Evolutionary conservation across 1,140 invertebrate genomes (phyloP).

Genomic region (Steinernema feltiae): DNA sequence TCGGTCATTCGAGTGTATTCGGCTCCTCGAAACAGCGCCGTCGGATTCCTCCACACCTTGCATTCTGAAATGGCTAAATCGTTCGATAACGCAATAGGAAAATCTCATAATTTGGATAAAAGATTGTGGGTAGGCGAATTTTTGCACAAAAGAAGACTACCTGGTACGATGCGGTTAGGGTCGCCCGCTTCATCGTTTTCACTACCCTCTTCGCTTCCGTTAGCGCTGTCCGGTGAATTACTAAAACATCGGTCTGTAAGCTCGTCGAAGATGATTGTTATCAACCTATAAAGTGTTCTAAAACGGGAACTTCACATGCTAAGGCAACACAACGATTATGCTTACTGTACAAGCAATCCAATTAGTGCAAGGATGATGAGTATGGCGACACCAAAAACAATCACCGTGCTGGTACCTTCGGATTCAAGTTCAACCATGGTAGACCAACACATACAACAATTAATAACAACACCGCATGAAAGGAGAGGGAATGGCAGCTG

Average conservation of each 20-base stretch:
- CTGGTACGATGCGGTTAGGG: slow-evolving; percentile 27
- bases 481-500: no score
- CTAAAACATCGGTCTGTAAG: slow-evolving; percentile 35
- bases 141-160: slow-evolving; percentile 10
- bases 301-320: neutral
- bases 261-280: neutral
- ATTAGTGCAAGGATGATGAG: neutral
- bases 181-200: slow-evolving; percentile 50
- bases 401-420: neutral
- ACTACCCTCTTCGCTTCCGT: slow-evolving; percentile 51
- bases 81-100: neutral
- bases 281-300: neutral
- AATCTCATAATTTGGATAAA: no score
- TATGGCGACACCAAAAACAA: neutral
- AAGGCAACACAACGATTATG: neutral
- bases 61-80: slow-evolving; percentile 72
- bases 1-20: slow-evolving; percentile 84
- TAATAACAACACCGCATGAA: no score
- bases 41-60: slow-evolving; percentile 94
- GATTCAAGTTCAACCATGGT: neutral
- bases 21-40: slow-evolving; percentile 87
- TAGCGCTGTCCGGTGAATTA: slow-evolving; percentile 53
- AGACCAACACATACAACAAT: no score
- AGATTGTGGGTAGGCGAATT: neutral
- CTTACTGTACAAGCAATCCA: neutral